Conservation (phyloP, 2,797 vertebrate genomes). For the Setipinna tenuifilis region DNA sequence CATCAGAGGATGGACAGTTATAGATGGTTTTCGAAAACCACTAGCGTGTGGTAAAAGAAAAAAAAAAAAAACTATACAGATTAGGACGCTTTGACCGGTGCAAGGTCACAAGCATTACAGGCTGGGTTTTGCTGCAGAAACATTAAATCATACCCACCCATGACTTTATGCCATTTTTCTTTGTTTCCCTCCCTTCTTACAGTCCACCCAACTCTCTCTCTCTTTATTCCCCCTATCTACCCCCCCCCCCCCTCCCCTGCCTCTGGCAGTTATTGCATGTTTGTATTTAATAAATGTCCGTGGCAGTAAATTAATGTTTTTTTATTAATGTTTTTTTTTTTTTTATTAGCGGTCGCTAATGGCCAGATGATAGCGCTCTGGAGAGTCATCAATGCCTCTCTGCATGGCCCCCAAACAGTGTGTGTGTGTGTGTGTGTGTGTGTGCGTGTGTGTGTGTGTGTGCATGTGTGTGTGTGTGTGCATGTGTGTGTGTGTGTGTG, state of each 20-base stretch:
- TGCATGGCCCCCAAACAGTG: conserved; percentile 54
- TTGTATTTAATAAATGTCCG: conserved; percentile 77
- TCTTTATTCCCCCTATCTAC: background rate
- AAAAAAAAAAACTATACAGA: too few species aligned
- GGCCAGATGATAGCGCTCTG: conserved; percentile 68
- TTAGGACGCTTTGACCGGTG: too few species aligned
- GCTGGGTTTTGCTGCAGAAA: background rate
- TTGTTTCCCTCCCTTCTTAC: too few species aligned
- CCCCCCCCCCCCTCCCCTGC: conserved; percentile 33
- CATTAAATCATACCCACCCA: background rate
- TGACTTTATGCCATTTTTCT: conserved; percentile 23
- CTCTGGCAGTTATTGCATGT: conserved; percentile 54
- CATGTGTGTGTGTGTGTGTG: background rate
- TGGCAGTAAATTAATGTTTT: conserved; percentile 67
- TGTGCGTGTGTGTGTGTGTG: background rate
- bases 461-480: background rate
- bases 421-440: background rate
- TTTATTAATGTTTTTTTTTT: conserved; percentile 59
- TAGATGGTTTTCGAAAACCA: too few species aligned
- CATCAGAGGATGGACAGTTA: too few species aligned
- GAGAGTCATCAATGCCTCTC: conserved; percentile 65
- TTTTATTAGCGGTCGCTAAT: conserved; percentile 76
- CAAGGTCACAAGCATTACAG: too few species aligned
- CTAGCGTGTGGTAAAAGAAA: too few species aligned
- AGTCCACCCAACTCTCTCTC: conserved; percentile 2